Conservation (phyloP, 2,113 vertebrate species). For the Thunnus maccoyii region DNA sequence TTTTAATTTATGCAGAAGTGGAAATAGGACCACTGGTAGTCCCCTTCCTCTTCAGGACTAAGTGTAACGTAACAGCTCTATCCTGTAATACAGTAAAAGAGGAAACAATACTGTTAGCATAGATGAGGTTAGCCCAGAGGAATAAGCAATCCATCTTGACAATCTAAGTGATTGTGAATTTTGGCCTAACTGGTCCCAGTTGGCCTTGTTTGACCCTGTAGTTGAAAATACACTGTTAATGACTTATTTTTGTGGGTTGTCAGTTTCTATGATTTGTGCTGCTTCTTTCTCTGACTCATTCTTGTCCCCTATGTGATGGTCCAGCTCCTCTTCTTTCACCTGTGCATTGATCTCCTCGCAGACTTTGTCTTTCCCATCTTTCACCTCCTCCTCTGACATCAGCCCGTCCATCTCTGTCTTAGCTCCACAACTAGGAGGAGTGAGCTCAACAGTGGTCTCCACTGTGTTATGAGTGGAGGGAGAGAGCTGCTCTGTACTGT, state of each 20-base stretch:
- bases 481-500: neutral
- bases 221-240: neutral
- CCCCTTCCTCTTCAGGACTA: neutral
- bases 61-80: neutral
- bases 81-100: neutral
- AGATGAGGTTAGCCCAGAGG: neutral
- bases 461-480: neutral
- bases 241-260: neutral
- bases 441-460: conserved; percentile 29
- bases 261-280: neutral
- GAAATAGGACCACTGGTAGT: neutral
- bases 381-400: conserved; percentile 1
- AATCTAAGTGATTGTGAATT: conserved; percentile 3
- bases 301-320: conserved; percentile 2
- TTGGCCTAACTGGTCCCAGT: neutral
- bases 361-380: neutral
- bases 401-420: neutral
- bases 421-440: neutral
- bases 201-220: neutral
- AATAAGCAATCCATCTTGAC: neutral
- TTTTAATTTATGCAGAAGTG: neutral
- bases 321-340: neutral
- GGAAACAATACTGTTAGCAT: neutral
- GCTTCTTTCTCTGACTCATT: neutral
- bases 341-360: neutral